phyloP scores from a whole-genome alignment of 1,140 invertebrate genomes.

The Drosophila biarmipes region DNA sequence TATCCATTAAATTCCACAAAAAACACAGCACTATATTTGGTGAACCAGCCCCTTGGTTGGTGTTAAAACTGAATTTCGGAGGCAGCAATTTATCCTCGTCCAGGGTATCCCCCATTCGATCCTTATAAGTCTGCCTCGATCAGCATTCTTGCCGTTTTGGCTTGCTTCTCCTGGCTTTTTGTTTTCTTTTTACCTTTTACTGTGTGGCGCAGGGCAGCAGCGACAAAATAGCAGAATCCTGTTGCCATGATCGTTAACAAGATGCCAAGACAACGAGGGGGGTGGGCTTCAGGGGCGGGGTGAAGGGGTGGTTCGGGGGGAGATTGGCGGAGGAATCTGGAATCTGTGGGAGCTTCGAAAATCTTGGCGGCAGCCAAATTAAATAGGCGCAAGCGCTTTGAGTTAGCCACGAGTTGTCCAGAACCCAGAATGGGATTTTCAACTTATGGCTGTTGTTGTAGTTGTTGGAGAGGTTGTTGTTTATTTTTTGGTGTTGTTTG shows the following conservation, averaged over 20 bases:
- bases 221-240: constrained; percentile 82
- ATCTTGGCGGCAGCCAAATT: constrained; percentile 73
- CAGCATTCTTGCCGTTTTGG: constrained; percentile 30
- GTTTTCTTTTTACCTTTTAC: constrained; percentile 38
- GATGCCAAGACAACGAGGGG: constrained; percentile 72
- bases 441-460: constrained; percentile 12
- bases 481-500: constrained; percentile 5
- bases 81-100: neutral
- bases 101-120: constrained; percentile 16
- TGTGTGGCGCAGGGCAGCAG: constrained; percentile 65
- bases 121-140: neutral
- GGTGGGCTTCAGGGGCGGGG: neutral
- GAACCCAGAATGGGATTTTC: constrained; percentile 52
- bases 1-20: too few relatives aligned
- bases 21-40: too few relatives aligned
- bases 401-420: constrained; percentile 72
- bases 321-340: constrained; percentile 54
- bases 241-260: constrained; percentile 82
- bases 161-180: constrained; percentile 36
- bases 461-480: constrained; percentile 6
- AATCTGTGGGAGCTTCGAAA: constrained; percentile 77
- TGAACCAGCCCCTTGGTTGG: too few relatives aligned
- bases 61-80: too few relatives aligned
- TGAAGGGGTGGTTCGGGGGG: neutral
- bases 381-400: constrained; percentile 78